phyloP scores from a whole-genome alignment of 2,113 vertebrate genomes.

The Dolichotis patagonum region DNA sequence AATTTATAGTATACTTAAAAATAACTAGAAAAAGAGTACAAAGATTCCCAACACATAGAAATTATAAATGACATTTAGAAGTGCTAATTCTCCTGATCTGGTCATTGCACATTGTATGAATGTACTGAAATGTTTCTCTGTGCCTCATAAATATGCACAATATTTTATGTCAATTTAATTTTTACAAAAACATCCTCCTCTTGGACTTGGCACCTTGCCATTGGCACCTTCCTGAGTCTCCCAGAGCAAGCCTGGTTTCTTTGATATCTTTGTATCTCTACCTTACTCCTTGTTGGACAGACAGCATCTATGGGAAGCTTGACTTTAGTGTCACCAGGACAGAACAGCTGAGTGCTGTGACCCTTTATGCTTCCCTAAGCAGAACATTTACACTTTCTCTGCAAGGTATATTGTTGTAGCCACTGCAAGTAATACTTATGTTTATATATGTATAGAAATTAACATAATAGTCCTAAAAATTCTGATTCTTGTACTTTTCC shows the following conservation, averaged over 20 bases:
- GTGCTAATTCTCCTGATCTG: not conserved
- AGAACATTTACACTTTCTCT: not conserved
- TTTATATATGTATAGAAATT: not conserved
- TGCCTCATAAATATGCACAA: not conserved
- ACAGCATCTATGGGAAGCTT: not conserved
- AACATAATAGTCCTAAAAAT: constrained; percentile 21
- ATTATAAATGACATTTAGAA: not conserved
- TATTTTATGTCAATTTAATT: not conserved
- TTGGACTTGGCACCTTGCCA: not conserved
- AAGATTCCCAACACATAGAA: not conserved
- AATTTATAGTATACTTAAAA: not conserved
- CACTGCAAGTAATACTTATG: not conserved
- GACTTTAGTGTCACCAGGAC: not conserved
- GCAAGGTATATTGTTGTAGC: not conserved
- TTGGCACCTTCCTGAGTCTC: not conserved
- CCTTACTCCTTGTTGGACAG: not conserved
- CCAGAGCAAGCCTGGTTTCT: not conserved
- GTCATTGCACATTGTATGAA: not conserved
- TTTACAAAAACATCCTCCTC: not conserved
- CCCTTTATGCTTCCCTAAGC: not conserved
- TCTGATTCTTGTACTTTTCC: constrained; percentile 29
- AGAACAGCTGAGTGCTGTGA: not conserved
- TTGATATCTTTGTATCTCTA: not conserved
- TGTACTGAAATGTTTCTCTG: not conserved
- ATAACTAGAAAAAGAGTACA: not conserved